These are phyloP conservation scores for Xylota sylvarum DNA, from an alignment of 2,888 invertebrate genomes.

Conservation along the genomic window DNA sequence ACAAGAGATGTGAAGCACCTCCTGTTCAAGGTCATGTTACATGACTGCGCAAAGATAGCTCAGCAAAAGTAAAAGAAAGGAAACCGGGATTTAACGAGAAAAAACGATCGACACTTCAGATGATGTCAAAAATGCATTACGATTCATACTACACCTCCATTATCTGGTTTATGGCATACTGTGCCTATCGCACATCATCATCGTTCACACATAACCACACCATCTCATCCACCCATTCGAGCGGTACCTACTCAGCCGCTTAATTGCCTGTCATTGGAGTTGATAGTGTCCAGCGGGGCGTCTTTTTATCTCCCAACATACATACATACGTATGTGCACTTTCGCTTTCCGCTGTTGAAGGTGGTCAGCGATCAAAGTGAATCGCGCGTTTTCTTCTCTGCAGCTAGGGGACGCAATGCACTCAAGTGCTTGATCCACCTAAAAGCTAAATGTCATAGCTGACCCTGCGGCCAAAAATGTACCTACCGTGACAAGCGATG, in stretches of 20 bases:
- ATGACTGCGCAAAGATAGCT: background rate
- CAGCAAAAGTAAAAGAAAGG: constrained; percentile 39
- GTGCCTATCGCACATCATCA: constrained; percentile 46
- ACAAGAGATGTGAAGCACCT: constrained; percentile 9
- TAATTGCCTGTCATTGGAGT: constrained; percentile 71
- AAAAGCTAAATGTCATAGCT: constrained; percentile 44
- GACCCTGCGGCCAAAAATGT: constrained; percentile 30
- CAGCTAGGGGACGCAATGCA: constrained; percentile 44
- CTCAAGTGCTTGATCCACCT: constrained; percentile 38
- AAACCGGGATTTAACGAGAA: constrained; percentile 32
- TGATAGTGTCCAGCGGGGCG: constrained; percentile 62
- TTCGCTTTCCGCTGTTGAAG: constrained; percentile 59
- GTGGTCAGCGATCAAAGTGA: constrained; percentile 34
- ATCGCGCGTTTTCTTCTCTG: constrained; percentile 25
- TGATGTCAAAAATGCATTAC: constrained; percentile 54
- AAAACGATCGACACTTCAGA: constrained; percentile 55
- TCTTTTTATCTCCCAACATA: constrained; percentile 49
- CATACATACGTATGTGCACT: too few species aligned
- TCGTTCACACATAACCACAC: constrained; percentile 59
- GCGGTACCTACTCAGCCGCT: constrained; percentile 52
- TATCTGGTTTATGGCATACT: constrained; percentile 38
- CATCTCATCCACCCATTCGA: constrained; percentile 40
- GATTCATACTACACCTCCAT: constrained; percentile 49
- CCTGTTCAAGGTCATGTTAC: constrained; percentile 43
- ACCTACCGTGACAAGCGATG: constrained; percentile 17